phyloP scores from a whole-genome alignment of 2,888 invertebrate species.

The Octodonta nipae region DNA sequence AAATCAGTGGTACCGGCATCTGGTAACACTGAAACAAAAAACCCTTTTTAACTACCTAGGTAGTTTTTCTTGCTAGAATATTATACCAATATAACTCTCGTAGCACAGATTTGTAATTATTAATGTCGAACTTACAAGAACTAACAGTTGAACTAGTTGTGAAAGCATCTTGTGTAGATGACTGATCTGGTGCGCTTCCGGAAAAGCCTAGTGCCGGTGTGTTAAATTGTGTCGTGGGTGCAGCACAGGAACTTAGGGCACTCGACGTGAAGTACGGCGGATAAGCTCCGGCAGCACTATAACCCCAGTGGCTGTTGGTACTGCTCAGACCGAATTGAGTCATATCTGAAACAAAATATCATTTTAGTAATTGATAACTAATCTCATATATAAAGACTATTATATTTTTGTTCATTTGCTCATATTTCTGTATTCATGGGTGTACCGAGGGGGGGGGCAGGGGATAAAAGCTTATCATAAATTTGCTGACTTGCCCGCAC shows the following conservation, averaged over 20 bases:
- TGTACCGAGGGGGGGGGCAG: too few relatives aligned
- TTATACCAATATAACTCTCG: not conserved
- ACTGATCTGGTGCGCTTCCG: slow-evolving; percentile 54
- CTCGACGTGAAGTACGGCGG: slow-evolving; percentile 66
- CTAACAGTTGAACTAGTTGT: slow-evolving; percentile 31
- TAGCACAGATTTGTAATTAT: not conserved
- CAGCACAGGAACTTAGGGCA: slow-evolving; percentile 60
- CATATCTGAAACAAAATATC: slow-evolving; percentile 50
- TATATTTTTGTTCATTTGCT: too few relatives aligned
- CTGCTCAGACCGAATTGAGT: slow-evolving; percentile 73
- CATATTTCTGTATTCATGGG: too few relatives aligned
- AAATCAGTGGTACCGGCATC: slow-evolving; percentile 64
- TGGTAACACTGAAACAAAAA: slow-evolving; percentile 50
- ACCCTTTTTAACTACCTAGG: not conserved
- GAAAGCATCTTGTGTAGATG: slow-evolving; percentile 37
- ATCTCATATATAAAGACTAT: too few relatives aligned
- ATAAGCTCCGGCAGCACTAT: slow-evolving; percentile 73
- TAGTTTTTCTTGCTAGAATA: not conserved
- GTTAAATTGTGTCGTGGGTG: slow-evolving; percentile 58
- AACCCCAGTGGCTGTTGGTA: slow-evolving; percentile 80
- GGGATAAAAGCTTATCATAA: too few relatives aligned
- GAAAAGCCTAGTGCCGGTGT: slow-evolving; percentile 61
- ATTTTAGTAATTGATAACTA: too few relatives aligned
- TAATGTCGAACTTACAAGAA: slow-evolving; percentile 15
- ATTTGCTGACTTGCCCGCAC: too few relatives aligned